Percentiles rank a stretch among this genome's conserved stretches.
Conservation (phyloP, 2,888 invertebrate species). For the Cheilosia pagana region DNA sequence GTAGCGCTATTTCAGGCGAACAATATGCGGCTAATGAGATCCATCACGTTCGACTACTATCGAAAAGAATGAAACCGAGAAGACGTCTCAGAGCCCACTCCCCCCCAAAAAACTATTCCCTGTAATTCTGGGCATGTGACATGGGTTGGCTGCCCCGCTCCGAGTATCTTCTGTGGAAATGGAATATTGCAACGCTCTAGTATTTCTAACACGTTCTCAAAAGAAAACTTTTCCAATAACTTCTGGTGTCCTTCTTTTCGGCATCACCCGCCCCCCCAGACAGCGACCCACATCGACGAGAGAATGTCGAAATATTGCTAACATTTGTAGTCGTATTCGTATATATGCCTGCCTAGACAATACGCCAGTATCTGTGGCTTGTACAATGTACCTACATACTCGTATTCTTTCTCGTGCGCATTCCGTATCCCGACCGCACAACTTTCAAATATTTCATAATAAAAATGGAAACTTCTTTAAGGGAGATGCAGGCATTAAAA, state of each 20-base stretch:
- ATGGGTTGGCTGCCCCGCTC: conserved; percentile 12
- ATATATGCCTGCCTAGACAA: conserved; percentile 50
- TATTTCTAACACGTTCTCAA: conserved; percentile 74
- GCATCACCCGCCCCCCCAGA: conserved; percentile 10
- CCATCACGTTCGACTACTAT: conserved; percentile 53
- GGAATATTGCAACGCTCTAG: conserved; percentile 61
- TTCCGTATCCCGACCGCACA: conserved; percentile 73
- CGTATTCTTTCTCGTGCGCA: conserved; percentile 34
- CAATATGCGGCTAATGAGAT: conserved; percentile 68
- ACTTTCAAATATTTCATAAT: conserved; percentile 75
- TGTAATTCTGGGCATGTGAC: conserved; percentile 24
- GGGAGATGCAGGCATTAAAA: conserved; percentile 68
- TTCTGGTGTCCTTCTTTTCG: conserved; percentile 72
- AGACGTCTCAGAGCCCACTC: background rate
- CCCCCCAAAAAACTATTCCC: conserved; percentile 14
- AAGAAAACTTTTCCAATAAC: conserved; percentile 75
- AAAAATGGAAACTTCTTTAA: conserved; percentile 72
- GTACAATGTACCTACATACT: conserved; percentile 22
- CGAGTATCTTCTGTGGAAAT: conserved; percentile 18
- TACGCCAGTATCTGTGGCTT: conserved; percentile 30
- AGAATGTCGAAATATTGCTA: conserved; percentile 60
- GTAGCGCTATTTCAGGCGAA: conserved; percentile 24
- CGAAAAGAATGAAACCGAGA: conserved; percentile 22
- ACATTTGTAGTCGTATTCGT: conserved; percentile 5
- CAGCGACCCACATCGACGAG: conserved; percentile 41